Base-by-base conservation (phyloP, 2,888 invertebrate genomes). In the Coleophora flavipennella region DNA sequence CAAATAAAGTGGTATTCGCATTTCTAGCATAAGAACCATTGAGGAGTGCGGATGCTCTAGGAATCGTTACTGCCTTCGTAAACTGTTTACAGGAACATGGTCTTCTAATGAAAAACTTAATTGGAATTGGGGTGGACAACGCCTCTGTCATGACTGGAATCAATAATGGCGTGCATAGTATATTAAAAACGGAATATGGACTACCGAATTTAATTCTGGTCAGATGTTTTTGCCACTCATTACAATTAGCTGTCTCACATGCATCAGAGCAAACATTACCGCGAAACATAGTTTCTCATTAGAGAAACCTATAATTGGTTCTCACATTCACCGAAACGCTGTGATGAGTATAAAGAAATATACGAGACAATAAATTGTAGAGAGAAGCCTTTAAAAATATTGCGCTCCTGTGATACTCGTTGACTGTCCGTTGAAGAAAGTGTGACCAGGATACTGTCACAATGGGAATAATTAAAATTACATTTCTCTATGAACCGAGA, bases 131-230 rank as follows among this genome's bases (percentile, higher is more conserved):
- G 6, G 53, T 55, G 1, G 60, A 64, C 36, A 65, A 65, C 44
- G 62, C 62, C 8, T 45, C 55, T n/a, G 58, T 57, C 2, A 62
- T 64, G 65, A 55, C 53, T 11, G 62, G 60, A 1, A 26, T 44
- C 1, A 49, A 61, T 39, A 58, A 58, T 38, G 48, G 62, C 20
- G 57, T 64, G 8, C 41, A 54, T 33, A 38, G 26, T 29, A 45
- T 53, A n/a, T 42, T 60, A 3, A 49, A 54, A 50, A 46, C 38
- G 12, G 36, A 48, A 33, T n/a, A n/a, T n/a, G n/a, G n/a, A n/a
- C 13, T 55, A 25, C 42, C 45, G 4, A 44, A 57, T 45, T 46
- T 64, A 31, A 39, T 64, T 33, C 36, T 60, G 2, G 36, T 55
- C 2, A 37, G 46, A 31, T 56, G 50, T 43, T 36, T 45, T 8